phyloP scores from a whole-genome alignment of 2,113 vertebrate species.

The Mustela nigripes region DNA sequence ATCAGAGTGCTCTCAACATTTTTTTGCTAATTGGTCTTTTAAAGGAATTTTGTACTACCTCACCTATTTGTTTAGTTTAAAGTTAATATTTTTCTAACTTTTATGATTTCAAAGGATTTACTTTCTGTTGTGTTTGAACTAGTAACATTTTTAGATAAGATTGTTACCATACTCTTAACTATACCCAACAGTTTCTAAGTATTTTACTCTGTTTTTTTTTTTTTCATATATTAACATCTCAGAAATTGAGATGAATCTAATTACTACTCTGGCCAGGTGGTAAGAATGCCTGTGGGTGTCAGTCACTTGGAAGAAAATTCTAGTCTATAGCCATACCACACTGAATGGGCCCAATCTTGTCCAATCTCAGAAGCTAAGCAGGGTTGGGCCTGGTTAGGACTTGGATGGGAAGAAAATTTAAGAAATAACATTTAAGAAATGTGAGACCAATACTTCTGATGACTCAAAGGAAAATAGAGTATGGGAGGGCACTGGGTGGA shows the following conservation, averaged over 20 bases:
- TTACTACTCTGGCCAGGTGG: background rate
- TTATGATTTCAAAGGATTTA: background rate
- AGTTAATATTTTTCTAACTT: background rate
- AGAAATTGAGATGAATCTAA: background rate
- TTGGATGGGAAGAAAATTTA: background rate
- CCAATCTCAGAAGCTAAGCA: no score
- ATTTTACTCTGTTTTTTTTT: background rate
- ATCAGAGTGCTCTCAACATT: background rate
- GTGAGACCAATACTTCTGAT: background rate
- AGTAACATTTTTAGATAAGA: background rate
- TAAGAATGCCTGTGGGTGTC: background rate
- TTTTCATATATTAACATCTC: slow-evolving; percentile 19
- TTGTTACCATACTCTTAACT: background rate
- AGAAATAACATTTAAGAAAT: background rate
- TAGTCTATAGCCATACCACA: background rate
- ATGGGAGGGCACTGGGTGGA: background rate
- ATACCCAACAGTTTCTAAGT: background rate
- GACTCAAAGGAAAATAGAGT: background rate
- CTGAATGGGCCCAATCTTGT: no score
- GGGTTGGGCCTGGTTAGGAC: no score
- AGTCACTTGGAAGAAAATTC: background rate
- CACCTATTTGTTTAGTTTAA: background rate
- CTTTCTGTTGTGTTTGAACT: background rate
- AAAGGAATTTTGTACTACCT: background rate
- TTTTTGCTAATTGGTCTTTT: background rate